Conservation (phyloP, 2,888 invertebrate genomes). For the Amphipyra berbera region DNA sequence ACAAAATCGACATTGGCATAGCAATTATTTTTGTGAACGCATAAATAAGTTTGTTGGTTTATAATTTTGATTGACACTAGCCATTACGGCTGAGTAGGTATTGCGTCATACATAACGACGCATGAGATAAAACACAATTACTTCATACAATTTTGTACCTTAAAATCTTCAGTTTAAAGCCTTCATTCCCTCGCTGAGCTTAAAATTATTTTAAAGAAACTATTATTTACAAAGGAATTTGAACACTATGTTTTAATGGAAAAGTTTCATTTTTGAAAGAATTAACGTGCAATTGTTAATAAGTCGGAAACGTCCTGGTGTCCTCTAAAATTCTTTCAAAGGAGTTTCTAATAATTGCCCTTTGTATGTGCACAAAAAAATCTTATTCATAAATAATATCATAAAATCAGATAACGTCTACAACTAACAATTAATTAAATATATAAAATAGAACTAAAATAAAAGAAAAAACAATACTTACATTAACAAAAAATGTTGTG, state of each 20-base stretch:
- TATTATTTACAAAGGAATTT: constrained; percentile 61
- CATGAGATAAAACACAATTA: constrained; percentile 69
- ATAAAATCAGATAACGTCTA: too few relatives aligned
- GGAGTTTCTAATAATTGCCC: constrained; percentile 21
- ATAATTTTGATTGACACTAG: constrained; percentile 89
- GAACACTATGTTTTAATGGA: constrained; percentile 57
- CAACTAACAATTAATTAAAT: too few relatives aligned
- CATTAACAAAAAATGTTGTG: too few relatives aligned
- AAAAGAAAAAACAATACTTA: too few relatives aligned
- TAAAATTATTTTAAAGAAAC: constrained; percentile 54
- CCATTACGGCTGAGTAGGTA: constrained; percentile 87
- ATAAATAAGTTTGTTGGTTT: constrained; percentile 81
- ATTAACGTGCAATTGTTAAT: constrained; percentile 47
- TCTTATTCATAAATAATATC: not conserved
- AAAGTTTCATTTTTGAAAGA: constrained; percentile 48
- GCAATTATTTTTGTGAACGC: constrained; percentile 67
- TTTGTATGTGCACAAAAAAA: constrained; percentile 7
- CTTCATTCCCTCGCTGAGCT: constrained; percentile 29
- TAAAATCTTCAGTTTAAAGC: constrained; percentile 43
- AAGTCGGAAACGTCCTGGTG: constrained; percentile 41
- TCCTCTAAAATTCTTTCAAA: constrained; percentile 41
- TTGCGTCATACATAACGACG: constrained; percentile 86
- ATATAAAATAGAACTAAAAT: too few relatives aligned
- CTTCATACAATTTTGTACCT: constrained; percentile 55
- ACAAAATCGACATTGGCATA: constrained; percentile 69